Evolutionary conservation across 2,797 vertebrate species (phyloP), one percentile per base, ranked within the genome.

Genomic region (Lagorchestes hirsutus): DNA sequence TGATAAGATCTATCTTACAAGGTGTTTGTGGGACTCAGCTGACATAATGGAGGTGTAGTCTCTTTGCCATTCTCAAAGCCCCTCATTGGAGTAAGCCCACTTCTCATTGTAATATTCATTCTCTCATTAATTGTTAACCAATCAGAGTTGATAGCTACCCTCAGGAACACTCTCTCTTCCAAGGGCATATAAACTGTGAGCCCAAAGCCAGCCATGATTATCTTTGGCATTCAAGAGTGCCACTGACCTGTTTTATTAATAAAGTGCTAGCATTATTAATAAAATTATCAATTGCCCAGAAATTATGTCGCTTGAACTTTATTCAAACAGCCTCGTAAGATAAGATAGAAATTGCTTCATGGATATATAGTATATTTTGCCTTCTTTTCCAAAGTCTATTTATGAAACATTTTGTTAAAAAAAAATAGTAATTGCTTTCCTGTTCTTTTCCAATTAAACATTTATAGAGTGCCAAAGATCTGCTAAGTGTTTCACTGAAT

Each of bases 261-360:
- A 40, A 82, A 82, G 22, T 82, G n/a, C 16, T 82, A 24, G n/a
- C 18, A 82, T 82, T 82, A 82, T 82, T 82, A 46, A 82, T 82
- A 82, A 82, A 82, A 40, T 24, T 34, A 16, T 59, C 29, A 40
- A 46, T 82, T 46, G 24, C n/a, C 18, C n/a, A 82, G n/a, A 82
- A 82, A 82, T 22, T 82, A 34, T 34, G 31, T 82, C 2, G 10
- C n/a, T 22, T 8, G 22, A 74, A 82, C 67, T 82, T 82, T 82
- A 12, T 13, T 62, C 92, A 92, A 59, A 50, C 95, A 94, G 94
- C 91, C 56, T 82, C 87, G 22, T 16, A 90, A 96, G 67, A 96
- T 34, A 87, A 40, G 93, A 96, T 92, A 92, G 50, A 93, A 93
- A 74, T 93, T 90, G 57, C 29, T 94, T 95, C n/a, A 95, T 92